Evolutionary conservation across 2,888 invertebrate species (phyloP).

Genomic region (Lasius fuliginosus): DNA sequence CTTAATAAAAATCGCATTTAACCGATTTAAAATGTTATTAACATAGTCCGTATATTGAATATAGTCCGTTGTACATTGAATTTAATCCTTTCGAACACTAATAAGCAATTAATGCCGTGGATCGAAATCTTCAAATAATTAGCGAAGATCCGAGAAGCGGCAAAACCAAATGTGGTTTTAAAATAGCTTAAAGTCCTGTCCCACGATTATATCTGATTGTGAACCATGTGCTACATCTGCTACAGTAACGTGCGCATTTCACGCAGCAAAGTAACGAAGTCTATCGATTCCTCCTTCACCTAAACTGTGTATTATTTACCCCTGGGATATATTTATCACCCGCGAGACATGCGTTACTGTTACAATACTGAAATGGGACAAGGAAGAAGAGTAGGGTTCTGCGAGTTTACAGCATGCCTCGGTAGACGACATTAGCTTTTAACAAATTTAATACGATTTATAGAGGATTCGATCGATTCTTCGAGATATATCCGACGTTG

Average conservation of each 20-base stretch:
- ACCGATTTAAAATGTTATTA: not conserved
- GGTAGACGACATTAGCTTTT: not conserved
- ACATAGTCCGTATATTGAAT: not conserved
- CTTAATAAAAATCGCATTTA: not conserved
- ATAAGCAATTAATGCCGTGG: not conserved
- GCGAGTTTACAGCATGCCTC: not conserved
- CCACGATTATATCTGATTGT: not conserved
- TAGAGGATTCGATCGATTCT: not conserved
- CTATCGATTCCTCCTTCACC: slow-evolving; percentile 26
- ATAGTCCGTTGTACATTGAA: not conserved
- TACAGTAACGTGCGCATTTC: not conserved
- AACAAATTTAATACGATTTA: slow-evolving; percentile 24
- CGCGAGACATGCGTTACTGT: not conserved
- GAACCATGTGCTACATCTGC: not conserved
- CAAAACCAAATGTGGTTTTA: not conserved
- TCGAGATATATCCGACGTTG: not conserved
- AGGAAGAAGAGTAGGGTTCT: not conserved
- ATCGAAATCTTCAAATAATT: not conserved
- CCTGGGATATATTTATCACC: slow-evolving; percentile 18
- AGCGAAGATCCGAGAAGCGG: not conserved
- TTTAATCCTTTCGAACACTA: not conserved
- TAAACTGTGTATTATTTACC: not conserved
- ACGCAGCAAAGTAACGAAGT: not conserved
- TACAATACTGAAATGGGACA: slow-evolving; percentile 6
- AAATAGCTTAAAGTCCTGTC: not conserved